These are phyloP conservation scores for Acipenser transmontanus DNA, from an alignment of 2,797 vertebrate genomes.

Conservation along the genomic window DNA sequence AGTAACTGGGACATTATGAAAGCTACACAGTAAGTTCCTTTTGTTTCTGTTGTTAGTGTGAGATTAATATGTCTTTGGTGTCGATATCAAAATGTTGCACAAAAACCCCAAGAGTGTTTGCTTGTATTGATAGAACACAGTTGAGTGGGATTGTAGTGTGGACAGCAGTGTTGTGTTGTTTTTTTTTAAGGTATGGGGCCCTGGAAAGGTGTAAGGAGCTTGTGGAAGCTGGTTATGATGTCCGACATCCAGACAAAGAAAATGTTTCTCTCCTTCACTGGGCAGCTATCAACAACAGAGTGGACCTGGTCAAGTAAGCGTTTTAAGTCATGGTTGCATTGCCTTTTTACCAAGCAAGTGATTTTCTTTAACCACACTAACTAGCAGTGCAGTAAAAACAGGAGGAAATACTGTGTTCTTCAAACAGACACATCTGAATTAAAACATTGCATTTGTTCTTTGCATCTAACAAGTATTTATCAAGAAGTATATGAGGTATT, in stretches of 20 bases:
- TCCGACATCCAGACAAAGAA: conserved; percentile 87
- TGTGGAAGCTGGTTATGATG: conserved; percentile 87
- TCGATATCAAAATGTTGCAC: conserved; percentile 6
- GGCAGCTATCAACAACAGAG: conserved; percentile 94
- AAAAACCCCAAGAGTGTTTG: not conserved
- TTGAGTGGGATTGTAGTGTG: not conserved
- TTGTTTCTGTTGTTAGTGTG: not conserved
- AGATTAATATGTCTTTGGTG: not conserved
- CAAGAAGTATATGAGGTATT: too few species aligned
- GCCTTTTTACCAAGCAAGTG: too few species aligned
- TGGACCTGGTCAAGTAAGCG: conserved; percentile 84
- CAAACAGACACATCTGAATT: too few species aligned
- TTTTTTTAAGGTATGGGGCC: conserved; percentile 74
- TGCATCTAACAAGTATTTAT: too few species aligned
- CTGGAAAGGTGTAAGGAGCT: conserved; percentile 87
- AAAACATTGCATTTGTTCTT: too few species aligned
- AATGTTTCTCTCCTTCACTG: conserved; percentile 93
- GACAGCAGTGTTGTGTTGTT: not conserved
- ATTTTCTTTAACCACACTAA: too few species aligned
- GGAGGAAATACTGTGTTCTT: too few species aligned
- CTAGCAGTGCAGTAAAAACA: too few species aligned
- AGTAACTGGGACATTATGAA: conserved; percentile 87
- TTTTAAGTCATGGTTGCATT: not conserved
- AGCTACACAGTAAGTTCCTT: conserved; percentile 81
- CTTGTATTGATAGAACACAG: not conserved